Evolutionary conservation across 1,140 invertebrate genomes (phyloP), one percentile per base, ranked within the genome.

Genomic region (Leptinotarsa undecemlineata): DNA sequence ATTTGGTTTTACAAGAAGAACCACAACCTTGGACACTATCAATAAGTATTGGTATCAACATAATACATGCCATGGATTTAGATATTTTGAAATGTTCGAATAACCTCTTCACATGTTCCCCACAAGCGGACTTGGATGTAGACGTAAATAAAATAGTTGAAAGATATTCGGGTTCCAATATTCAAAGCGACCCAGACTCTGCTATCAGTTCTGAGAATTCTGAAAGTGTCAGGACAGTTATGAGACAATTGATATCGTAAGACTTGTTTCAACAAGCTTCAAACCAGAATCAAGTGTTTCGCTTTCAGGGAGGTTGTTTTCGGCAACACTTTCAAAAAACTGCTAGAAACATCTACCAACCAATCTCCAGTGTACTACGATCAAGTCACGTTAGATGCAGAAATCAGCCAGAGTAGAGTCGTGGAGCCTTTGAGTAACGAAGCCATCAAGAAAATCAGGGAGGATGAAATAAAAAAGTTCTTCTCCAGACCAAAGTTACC

Each of bases 311-410:
- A 79, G 67, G 70, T 68, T 2, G 23, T 78, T 19, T 78, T 74
- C 14, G 73, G 75, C 63, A 21, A 69, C 1, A 14, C 74, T 21
- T 78, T 78, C 68, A n/a, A 64, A 42, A 67, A 66, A 19, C 19
- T 73, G 5, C 15, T 81, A 14, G 26, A 74, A 17, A 70, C 26
- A 62, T 48, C 64, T 61, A 64, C 67, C 14, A 60, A 66, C 14
- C 42, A 23, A 13, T n/a, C 60, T 21, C 72, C 77, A 17, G 68
- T 76, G 1, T 80, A 76, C 73, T 80, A 80, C 51, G 48, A 72
- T 13, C 77, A 80, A 78, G 73, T 79, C 33, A 75, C 70, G 62
- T 57, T 64, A 48, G 74, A 76, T 61, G 61, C 71, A 21, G 61
- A 67, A 60, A 20, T 47, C 15, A 57, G n/a, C n/a, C n/a, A 15